phyloP scores from a whole-genome alignment of 2,888 invertebrate species.

The Cotesia congregata region DNA sequence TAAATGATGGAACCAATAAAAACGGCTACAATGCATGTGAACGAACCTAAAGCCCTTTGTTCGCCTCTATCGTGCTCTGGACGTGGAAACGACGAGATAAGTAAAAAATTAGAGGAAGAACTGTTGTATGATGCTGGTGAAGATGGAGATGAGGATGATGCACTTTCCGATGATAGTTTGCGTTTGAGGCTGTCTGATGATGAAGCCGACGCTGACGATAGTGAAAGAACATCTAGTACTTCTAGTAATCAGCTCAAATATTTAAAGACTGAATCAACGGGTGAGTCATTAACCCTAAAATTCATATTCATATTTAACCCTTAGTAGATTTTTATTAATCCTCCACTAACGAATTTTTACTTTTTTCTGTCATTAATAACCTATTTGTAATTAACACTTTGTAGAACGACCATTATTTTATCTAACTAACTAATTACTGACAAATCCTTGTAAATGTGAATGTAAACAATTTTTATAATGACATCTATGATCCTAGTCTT shows the following conservation, averaged over 20 bases:
- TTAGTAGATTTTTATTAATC: background rate
- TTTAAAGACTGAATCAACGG: constrained; percentile 30
- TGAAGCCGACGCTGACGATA: constrained; percentile 55
- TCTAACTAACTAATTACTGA: background rate
- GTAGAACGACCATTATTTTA: background rate
- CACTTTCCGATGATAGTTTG: constrained; percentile 62
- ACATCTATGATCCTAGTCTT: constrained; percentile 1
- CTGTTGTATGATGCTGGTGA: constrained; percentile 57
- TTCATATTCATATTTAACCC: constrained; percentile 4
- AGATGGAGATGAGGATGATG: constrained; percentile 62
- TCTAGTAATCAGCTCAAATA: constrained; percentile 24
- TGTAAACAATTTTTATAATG: background rate
- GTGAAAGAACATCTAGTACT: constrained; percentile 34
- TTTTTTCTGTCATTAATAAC: background rate
- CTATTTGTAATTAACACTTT: background rate
- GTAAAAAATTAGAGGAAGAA: constrained; percentile 60
- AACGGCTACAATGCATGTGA: constrained; percentile 54
- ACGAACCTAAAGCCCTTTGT: constrained; percentile 53
- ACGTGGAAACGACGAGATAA: constrained; percentile 53
- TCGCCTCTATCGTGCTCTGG: constrained; percentile 49
- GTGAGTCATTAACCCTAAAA: constrained; percentile 43
- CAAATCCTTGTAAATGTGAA: background rate
- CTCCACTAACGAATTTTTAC: background rate
- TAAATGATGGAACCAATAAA: constrained; percentile 60
- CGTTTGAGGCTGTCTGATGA: constrained; percentile 66